Percentiles rank a stretch among this genome's conserved stretches.
Conservation (phyloP, 2,113 vertebrate genomes). For the Sprattus sprattus region DNA sequence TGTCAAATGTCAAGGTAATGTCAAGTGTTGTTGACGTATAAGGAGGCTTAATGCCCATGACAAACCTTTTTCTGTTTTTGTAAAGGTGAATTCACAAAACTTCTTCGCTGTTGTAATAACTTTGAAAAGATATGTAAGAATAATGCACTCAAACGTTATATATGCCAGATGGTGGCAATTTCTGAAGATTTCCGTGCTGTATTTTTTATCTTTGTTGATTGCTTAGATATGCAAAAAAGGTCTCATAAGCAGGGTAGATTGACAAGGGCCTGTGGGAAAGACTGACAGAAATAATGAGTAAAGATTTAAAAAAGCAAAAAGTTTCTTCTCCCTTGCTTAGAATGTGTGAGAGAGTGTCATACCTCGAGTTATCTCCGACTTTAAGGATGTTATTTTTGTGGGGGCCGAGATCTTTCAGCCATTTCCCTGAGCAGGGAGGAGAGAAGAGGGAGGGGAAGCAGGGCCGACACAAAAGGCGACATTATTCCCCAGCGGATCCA, state of each 20-base stretch:
- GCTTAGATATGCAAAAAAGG: neutral
- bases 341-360: conserved; percentile 42
- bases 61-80: neutral
- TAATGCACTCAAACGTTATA: neutral
- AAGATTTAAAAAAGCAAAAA: conserved; percentile 32
- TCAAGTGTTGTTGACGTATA: neutral
- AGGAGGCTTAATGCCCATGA: neutral
- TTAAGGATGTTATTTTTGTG: conserved; percentile 64
- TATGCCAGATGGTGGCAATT: neutral
- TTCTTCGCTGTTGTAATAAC: neutral
- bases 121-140: neutral
- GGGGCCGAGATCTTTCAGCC: conserved; percentile 79
- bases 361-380: conserved; percentile 55
- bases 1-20: neutral
- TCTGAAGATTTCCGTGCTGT: neutral
- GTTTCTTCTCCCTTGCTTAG: conserved; percentile 19
- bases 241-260: neutral
- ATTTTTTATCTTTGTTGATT: neutral
- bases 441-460: conserved; percentile 68
- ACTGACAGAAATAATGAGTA: conserved; percentile 41
- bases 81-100: conserved; percentile 45
- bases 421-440: conserved; percentile 66
- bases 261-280: neutral
- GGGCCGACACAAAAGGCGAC: conserved; percentile 84
- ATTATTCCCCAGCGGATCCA: conserved; percentile 82